Percentiles rank a stretch among this genome's conserved stretches.
Evolutionary conservation across 2,113 vertebrate species (phyloP).

Genomic region (Apodemus sylvaticus): DNA sequence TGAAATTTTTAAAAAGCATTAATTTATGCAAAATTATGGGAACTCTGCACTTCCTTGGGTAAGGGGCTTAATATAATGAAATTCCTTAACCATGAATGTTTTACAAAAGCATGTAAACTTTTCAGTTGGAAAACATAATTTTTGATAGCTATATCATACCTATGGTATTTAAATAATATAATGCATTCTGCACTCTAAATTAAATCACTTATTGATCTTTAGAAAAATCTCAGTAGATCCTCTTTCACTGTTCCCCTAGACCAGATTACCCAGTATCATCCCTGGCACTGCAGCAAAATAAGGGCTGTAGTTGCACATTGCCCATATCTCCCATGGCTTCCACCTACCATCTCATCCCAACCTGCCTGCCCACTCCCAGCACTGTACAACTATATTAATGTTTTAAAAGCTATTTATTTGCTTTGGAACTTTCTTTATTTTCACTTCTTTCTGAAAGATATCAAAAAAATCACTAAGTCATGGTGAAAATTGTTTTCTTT

Average conservation of each 20-base stretch:
- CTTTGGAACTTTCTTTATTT: no score
- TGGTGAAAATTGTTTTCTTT: no score
- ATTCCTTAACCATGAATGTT: not conserved
- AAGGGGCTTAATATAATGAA: not conserved
- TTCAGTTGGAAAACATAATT: not conserved
- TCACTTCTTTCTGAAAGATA: no score
- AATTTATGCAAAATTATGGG: not conserved
- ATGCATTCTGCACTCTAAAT: not conserved
- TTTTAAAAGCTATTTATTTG: no score
- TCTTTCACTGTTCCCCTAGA: not conserved
- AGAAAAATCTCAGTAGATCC: not conserved
- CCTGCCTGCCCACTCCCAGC: not conserved
- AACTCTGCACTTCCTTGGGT: not conserved
- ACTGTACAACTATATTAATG: not conserved
- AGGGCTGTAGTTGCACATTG: no score
- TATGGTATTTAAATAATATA: not conserved
- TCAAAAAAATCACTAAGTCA: no score
- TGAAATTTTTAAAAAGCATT: not conserved
- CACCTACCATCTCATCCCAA: not conserved
- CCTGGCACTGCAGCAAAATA: not conserved
- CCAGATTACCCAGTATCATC: no score
- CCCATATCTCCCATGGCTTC: not conserved
- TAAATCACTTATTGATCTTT: not conserved
- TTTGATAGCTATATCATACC: not conserved
- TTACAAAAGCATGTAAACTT: not conserved